Base-by-base conservation (phyloP, 2,888 invertebrate species). In the Ormyrus labotus region DNA sequence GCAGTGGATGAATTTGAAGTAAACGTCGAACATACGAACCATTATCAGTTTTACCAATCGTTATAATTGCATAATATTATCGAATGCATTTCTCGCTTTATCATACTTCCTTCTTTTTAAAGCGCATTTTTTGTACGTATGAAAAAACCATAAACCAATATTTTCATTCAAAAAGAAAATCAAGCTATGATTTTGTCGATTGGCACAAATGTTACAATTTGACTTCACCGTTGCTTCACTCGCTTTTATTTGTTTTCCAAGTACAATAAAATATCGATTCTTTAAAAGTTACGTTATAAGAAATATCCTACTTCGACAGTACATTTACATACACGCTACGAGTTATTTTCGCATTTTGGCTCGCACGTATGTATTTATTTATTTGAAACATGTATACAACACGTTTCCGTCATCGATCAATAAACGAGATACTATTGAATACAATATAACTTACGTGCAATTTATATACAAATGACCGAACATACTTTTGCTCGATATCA, bases 1-100 rank as follows among this genome's bases (percentile, higher is more conserved):
- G 89, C 89, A 89, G 88, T 89, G 88, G 86, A 87, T 86, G 85
- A 87, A 87, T 85, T 85, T 82, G 72, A 85, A 86, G 75, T 19
- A 83, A 85, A 85, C 51, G 47, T 64, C 19, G 34, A 69, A 73
- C 8, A 50, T 65, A 60, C 58, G 50, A 60, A 78, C 64, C 34
- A 80, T 48, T 67, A 60, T 70, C 69, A 71, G 13, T 13, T 69
- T 71, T n/a, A 7, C 80, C 68, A 61, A 81, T 77, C 58, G 13
- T 69, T 6, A 67, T 10, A 51, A 47, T 57, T 67, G n/a, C 64
- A 57, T 68, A 72, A 61, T 47, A 61, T 57, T 3, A 64, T 55
- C 2, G 10, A 67, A 48, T 71, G 64, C 64, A 51, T 53, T 67
- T 48, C 10, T n/a, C 60, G 69, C 48, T 70, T 69, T 64, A 13